Base-by-base conservation (phyloP, 2,113 vertebrate species). In the Hemicordylus capensis region DNA sequence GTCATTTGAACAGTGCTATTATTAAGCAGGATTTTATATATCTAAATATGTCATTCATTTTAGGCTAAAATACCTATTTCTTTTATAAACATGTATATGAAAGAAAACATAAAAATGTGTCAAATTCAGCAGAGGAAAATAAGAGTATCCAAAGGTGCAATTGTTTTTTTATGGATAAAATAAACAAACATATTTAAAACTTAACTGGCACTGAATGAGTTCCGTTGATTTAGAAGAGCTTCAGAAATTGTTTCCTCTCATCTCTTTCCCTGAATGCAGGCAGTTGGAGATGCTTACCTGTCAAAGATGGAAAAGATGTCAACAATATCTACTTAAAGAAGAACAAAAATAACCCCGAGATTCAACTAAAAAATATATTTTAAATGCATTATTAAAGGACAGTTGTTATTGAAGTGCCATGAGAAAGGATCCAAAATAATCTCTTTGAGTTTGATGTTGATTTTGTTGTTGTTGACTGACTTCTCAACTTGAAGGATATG, bases 321-420 rank as follows among this genome's bases (percentile, higher is more conserved):
- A 89, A 89, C 90, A 85, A 83, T 88, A 84, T 77, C 72, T 34
- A 51, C 39, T 76, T 66, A 81, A 64, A 88, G 75, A 72, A 90
- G 64, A 76, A 83, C 74, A 79, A 91, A 91, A 90, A 73, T 73
- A 83, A 69, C 7, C 78, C 12, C 72, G 88, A 80, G 83, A 81
- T 84, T 81, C 66, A 88, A 4, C n/a, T 84, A 3, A 7, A 28
- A 54, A 61, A 54, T 59, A 73, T 42, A 59, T 59, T 89, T 87
- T 78, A 80, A 85, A 92, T 83, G 39, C 89, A 91, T 89, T 91
- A 88, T 91, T 91, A 89, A 93, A 89, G 81, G 83, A 46, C 44
- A 81, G 31, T 67, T 72, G 48, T 82, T 91, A 87, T 77, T 89
- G 78, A 90, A 88, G 70, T 87, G 80, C 31, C 1, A 15, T 90